Evolutionary conservation across 2,888 invertebrate genomes (phyloP), one percentile per base, ranked within the genome.

Genomic region (Lamproptera curius): DNA sequence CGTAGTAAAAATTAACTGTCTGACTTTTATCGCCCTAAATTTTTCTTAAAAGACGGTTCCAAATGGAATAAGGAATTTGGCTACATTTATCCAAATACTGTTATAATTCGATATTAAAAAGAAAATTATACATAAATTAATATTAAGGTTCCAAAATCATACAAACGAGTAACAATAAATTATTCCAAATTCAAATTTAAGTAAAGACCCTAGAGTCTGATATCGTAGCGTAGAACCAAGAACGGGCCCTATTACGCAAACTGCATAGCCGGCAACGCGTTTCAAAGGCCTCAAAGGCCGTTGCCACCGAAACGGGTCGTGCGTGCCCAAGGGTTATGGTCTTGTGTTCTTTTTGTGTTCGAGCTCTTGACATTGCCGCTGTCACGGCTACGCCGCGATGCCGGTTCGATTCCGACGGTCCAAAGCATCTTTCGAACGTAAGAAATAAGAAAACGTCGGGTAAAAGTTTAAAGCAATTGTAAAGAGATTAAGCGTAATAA

Each of bases 291-390:
- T 79, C 74, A 76, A 76, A 71, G 71, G 65, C 51, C 63, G 67
- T 73, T 78, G 82, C 74, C 84, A 81, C 76, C 84, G 83, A 83
- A 83, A 82, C 65, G 66, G 61, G 63, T 55, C 59, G 70, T 63
- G 75, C 69, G 75, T 69, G 75, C 63, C 61, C 55, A 63, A 62
- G 67, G 73, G 76, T 77, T 81, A 82, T 76, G 81, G 79, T 62
- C 73, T 73, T 67, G 69, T 59, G 68, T 65, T 76, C 69, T 79
- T 81, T 78, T 70, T 72, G 71, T 72, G 66, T 70, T 59, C 56
- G 65, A 76, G 80, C 69, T 79, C 83, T 83, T 83, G 83, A 83
- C 84, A 84, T 84, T 85, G 82, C 72, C 62, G 56, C 59, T 63
- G 73, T 70, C 70, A 75, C 67, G 70, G 71, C 64, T 70, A 65